A percentile compares a stretch with the other conserved stretches of the same genome.
These are phyloP conservation scores for Alligator mississippiensis DNA, from an alignment of 2,113 vertebrate genomes.

Conservation along the genomic window DNA sequence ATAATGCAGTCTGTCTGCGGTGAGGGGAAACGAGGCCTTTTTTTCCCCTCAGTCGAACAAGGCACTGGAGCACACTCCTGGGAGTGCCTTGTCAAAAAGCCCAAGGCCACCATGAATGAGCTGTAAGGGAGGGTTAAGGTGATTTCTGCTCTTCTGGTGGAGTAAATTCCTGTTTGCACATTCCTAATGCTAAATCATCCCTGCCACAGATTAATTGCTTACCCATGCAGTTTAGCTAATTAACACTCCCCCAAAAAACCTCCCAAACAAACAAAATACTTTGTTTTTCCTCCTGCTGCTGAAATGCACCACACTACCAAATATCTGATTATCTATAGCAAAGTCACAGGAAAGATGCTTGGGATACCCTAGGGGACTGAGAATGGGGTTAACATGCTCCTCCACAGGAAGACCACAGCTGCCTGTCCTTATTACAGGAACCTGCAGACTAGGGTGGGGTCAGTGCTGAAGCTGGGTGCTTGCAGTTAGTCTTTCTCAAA, in stretches of 20 bases:
- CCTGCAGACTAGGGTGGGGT: background rate
- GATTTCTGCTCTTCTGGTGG: background rate
- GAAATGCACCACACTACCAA: background rate
- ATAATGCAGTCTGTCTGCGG: background rate
- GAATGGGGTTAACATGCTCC: background rate
- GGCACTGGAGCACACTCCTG: background rate
- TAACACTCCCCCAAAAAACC: background rate
- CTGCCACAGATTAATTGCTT: background rate
- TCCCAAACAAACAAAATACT: background rate
- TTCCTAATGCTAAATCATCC: background rate
- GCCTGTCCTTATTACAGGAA: background rate
- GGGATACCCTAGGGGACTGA: background rate
- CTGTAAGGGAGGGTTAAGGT: background rate
- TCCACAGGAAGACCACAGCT: rapidly evolving
- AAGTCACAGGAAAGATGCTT: background rate
- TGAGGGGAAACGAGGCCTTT: background rate
- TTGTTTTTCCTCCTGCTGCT: too few relatives aligned
- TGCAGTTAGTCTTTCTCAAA: background rate
- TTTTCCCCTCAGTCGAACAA: background rate
- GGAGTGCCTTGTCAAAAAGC: background rate
- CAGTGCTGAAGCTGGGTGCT: background rate
- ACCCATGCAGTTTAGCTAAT: background rate
- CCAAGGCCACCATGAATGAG: too few relatives aligned
- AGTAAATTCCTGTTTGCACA: background rate
- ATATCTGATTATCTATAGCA: background rate